These are phyloP conservation scores for Venustoraphidia nigricollis DNA, from an alignment of 2,888 invertebrate genomes.

Conservation along the genomic window DNA sequence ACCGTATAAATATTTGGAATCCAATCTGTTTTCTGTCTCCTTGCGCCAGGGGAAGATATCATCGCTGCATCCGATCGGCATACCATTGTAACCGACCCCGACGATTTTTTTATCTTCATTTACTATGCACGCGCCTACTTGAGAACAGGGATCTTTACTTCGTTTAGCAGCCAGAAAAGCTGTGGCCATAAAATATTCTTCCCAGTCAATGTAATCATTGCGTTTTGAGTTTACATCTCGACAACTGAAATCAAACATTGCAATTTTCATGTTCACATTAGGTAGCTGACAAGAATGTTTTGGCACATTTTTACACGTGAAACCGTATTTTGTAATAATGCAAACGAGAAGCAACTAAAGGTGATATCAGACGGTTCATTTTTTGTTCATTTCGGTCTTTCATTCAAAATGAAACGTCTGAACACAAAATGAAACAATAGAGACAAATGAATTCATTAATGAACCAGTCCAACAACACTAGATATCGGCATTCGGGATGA, in stretches of 20 bases:
- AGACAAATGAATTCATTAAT: too few species aligned
- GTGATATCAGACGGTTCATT: too few species aligned
- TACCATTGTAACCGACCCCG: constrained; percentile 93
- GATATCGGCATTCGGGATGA: too few species aligned
- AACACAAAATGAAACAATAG: too few species aligned
- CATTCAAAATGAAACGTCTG: too few species aligned
- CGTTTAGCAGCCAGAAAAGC: constrained; percentile 82
- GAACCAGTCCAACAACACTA: too few species aligned
- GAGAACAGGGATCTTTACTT: constrained; percentile 86
- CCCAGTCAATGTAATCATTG: constrained; percentile 62
- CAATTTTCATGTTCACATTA: too few species aligned
- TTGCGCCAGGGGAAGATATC: constrained; percentile 84
- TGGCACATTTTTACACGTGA: background rate
- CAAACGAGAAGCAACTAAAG: too few species aligned
- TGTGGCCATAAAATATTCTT: constrained; percentile 91
- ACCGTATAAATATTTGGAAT: constrained; percentile 81
- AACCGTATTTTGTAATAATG: background rate
- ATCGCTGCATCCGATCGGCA: constrained; percentile 83
- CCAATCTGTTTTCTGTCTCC: constrained; percentile 35
- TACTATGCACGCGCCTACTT: constrained; percentile 93
- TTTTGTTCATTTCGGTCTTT: too few species aligned
- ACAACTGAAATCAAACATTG: too few species aligned
- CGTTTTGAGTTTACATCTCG: constrained; percentile 31
- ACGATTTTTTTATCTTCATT: constrained; percentile 76
- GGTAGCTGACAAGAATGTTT: background rate